These are phyloP conservation scores for Fistularia tabacaria DNA, from an alignment of 2,797 vertebrate species.

Conservation along the genomic window DNA sequence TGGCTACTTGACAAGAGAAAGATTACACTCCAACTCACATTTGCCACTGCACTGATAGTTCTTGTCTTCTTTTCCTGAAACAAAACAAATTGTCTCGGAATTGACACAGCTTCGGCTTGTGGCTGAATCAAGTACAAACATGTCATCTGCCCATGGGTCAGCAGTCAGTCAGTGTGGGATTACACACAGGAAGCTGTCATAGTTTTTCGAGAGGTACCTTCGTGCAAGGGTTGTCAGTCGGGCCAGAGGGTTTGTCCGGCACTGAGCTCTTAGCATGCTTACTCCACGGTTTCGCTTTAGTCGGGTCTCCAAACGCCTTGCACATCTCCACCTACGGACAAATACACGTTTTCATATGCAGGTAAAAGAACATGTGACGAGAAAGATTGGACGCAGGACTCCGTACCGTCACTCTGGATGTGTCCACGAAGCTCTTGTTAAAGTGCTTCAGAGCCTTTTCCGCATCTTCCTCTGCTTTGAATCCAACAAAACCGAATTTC, in stretches of 20 bases:
- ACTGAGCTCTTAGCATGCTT: constrained; percentile 78
- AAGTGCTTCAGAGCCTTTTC: constrained; percentile 81
- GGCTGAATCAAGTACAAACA: too few species aligned
- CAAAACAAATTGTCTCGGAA: background rate
- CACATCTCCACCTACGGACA: constrained; percentile 87
- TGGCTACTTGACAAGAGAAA: background rate
- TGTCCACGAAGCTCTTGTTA: constrained; percentile 91
- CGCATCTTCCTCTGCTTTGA: constrained; percentile 85
- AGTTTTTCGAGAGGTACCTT: constrained; percentile 30
- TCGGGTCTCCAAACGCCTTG: constrained; percentile 89
- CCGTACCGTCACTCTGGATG: constrained; percentile 81
- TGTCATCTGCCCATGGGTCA: too few species aligned
- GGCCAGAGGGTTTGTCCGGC: constrained; percentile 27
- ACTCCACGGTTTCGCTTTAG: constrained; percentile 89
- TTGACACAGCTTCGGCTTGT: too few species aligned
- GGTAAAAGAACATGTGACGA: background rate
- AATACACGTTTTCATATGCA: background rate
- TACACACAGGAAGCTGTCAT: too few species aligned
- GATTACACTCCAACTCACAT: constrained; percentile 70
- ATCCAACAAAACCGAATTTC: constrained; percentile 97
- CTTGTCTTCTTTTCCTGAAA: constrained; percentile 67
- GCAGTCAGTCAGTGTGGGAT: too few species aligned
- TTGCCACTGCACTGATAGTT: constrained; percentile 55
- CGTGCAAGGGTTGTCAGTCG: constrained; percentile 24
- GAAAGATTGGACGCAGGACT: background rate